Evolutionary conservation across 2,888 invertebrate species (phyloP), one percentile per base, ranked within the genome.

Genomic region (Disparrhopalites patrizii): DNA sequence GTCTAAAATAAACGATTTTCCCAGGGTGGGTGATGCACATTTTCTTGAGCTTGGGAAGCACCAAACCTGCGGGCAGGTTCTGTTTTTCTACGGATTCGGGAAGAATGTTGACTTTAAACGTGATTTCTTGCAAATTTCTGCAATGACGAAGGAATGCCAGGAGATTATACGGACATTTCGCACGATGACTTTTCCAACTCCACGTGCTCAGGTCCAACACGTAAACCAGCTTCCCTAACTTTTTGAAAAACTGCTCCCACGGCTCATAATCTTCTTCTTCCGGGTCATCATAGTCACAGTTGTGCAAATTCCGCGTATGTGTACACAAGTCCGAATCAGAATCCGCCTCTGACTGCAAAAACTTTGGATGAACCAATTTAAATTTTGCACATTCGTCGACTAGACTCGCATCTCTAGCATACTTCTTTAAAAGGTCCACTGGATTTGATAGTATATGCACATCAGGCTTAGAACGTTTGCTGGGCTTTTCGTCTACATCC

Each of bases 91-190:
- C 8, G 2, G 56, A 18, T 13, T 36, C 56, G 20, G 7, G 30
- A 31, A n/a, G 18, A 30, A 47, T 15, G 13, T 13, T 20, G n/a
- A 30, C 25, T n/a, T 30, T 28, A 7, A 60, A 3, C 43, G 50
- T 36, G 1, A 56, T 13, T 50, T 54, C 51, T 33, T 50, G 25
- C n/a, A 65, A 36, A 36, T 65, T 68, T 5, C 33, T 15, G 50
- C 65, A 68, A 23, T 30, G 40, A n/a, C 52, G 61, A 3, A 68
- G 36, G 18, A 65, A 52, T 20, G 27, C 31, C 3, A 43, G 13
- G 13, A 68, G 28, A 47, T 68, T 65, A 18, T 47, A 64, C 4
- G 64, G 65, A 51, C 51, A 50, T 5, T 56, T 27, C 8, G 57
- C 36, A 4, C 28, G 20, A 3, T 7, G 15, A 1, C 20, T 7